Conservation (phyloP, 2,888 invertebrate genomes). For the Drosophila atroscutellata region DNA sequence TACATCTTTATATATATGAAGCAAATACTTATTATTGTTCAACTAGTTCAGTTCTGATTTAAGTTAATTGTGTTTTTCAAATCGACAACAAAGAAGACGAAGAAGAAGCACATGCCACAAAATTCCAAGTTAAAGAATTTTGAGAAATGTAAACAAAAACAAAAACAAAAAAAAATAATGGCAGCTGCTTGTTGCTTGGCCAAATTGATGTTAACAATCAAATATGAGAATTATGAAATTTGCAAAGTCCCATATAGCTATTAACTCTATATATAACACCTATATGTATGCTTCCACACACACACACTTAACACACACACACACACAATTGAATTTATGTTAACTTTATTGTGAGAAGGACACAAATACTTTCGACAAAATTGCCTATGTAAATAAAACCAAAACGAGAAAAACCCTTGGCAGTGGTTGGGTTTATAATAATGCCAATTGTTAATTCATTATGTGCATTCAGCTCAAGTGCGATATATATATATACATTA, state of each 20-base stretch:
- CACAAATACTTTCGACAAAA: conserved; percentile 49
- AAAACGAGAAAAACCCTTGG: conserved; percentile 40
- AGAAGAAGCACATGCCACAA: background rate
- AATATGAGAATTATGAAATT: conserved; percentile 26
- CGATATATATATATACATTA: conserved; percentile 1
- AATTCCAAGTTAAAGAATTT: conserved; percentile 62
- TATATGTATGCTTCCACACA: conserved; percentile 64
- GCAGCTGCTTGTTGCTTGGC: conserved; percentile 26
- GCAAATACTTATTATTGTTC: conserved; percentile 45
- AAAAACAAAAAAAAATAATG: conserved; percentile 16
- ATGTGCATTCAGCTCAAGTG: background rate
- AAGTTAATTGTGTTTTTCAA: conserved; percentile 48
- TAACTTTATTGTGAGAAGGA: conserved; percentile 56
- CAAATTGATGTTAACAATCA: conserved; percentile 53
- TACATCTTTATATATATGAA: conserved; percentile 10
- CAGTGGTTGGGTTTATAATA: conserved; percentile 64
- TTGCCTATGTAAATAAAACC: conserved; percentile 70
- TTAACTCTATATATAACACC: conserved; percentile 46
- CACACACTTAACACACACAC: background rate
- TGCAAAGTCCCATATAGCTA: conserved; percentile 50
- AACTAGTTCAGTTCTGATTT: conserved; percentile 54
- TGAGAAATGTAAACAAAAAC: conserved; percentile 26
- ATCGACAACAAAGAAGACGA: background rate
- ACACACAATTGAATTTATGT: conserved; percentile 52
- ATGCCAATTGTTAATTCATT: conserved; percentile 12